Evolutionary conservation across 1,140 invertebrate species (phyloP).

Genomic region (Galendromus occidentalis): DNA sequence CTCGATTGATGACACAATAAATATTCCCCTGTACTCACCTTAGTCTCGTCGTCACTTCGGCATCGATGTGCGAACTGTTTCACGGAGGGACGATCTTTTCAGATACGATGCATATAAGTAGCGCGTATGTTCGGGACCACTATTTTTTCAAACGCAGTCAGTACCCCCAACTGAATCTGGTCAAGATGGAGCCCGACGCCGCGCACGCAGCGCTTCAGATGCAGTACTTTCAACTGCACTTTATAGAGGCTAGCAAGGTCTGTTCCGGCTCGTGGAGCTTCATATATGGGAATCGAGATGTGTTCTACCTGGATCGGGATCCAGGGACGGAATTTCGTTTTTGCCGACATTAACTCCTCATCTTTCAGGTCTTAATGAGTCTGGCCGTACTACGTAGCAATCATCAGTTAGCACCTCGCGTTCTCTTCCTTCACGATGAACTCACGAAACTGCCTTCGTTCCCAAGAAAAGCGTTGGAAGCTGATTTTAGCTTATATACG

Average conservation of each 20-base stretch:
- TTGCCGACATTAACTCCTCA: neutral
- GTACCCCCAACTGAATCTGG: conserved; percentile 86
- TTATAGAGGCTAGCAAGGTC: conserved; percentile 87
- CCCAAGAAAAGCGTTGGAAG: conserved; percentile 88
- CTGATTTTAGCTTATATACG: conserved; percentile 78
- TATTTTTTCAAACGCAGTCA: conserved; percentile 98
- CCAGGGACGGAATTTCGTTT: too few species aligned
- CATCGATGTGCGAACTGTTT: too few species aligned
- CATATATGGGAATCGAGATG: too few species aligned
- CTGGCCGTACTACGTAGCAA: conserved; percentile 22
- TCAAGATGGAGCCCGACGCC: conserved; percentile 74
- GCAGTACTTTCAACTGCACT: conserved; percentile 79
- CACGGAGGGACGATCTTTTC: conserved; percentile 20
- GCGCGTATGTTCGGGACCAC: conserved; percentile 83
- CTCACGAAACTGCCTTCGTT: conserved; percentile 95
- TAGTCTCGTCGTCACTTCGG: too few species aligned
- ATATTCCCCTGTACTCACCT: too few species aligned
- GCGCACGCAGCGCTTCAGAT: conserved; percentile 76
- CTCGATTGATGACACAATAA: conserved; percentile 19
- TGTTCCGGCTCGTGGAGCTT: too few species aligned
- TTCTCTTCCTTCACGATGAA: conserved; percentile 97
- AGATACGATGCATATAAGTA: conserved; percentile 86
- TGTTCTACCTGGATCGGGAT: too few species aligned
- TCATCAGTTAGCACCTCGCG: conserved; percentile 61
- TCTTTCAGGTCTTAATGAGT: conserved; percentile 20